phyloP scores from a whole-genome alignment of 2,888 invertebrate species.

The Callinectes sapidus region DNA sequence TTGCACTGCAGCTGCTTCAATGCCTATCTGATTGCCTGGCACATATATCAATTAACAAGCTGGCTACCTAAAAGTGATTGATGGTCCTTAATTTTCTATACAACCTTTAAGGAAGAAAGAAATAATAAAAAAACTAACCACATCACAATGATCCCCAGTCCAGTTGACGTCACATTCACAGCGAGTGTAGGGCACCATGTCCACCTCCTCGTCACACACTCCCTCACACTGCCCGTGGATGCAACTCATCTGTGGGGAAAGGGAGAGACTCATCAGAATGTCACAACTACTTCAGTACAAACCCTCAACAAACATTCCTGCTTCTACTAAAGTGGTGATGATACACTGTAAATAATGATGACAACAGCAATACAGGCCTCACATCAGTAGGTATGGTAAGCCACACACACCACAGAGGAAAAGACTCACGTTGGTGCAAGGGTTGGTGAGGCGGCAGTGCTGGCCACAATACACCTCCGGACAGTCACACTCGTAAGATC shows the following conservation, averaged over 20 bases:
- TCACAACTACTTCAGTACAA: background rate
- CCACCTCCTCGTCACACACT: conserved; percentile 78
- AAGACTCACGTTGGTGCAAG: conserved; percentile 66
- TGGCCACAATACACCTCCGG: conserved; percentile 80
- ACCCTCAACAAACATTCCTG: background rate
- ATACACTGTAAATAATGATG: background rate
- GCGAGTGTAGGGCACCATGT: conserved; percentile 79
- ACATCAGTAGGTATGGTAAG: background rate
- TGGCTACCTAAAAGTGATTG: background rate
- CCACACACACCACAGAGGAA: background rate
- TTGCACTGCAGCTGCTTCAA: background rate
- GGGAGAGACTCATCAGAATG: background rate
- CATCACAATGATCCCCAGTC: conserved; percentile 85
- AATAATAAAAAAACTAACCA: conserved; percentile 77
- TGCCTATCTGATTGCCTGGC: background rate
- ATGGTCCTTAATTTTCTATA: background rate
- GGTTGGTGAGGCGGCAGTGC: conserved; percentile 79
- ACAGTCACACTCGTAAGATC: conserved; percentile 77
- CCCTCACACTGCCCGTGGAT: conserved; percentile 84
- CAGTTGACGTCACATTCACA: conserved; percentile 85
- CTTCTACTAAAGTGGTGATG: background rate
- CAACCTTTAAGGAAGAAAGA: background rate
- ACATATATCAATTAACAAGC: background rate
- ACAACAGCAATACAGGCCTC: background rate
- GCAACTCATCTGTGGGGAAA: conserved; percentile 79